Base-by-base conservation (phyloP, 2,113 vertebrate genomes). In the Phoenicopterus ruber region DNA sequence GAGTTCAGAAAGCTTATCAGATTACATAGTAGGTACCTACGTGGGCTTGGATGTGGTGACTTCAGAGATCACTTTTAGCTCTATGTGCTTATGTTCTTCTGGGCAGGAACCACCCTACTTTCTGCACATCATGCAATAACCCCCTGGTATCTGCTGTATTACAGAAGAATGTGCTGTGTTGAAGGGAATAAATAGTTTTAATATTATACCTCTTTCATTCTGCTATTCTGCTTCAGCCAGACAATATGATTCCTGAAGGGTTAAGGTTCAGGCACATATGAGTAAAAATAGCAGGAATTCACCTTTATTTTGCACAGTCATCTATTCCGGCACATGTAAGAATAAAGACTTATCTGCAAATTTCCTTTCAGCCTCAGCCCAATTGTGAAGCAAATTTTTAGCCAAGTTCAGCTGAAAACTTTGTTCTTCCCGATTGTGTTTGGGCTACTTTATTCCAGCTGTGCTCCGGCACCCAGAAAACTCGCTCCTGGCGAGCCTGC, bases 371-470 rank as follows among this genome's bases (percentile, higher is more conserved):
- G 26, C 10, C 17, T 78, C 77, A 65, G 36, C 14, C 15, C 28
- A 82, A 0, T 34, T 0, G 0, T 21, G 19, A 88, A 49, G 11
- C 10, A 79, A 65, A 46, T 42, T 74, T 90, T 88, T 36, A 57
- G 32, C 29, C 16, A 90, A 78, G 9, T 87, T 84, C 57, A 54
- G 9, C 34, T 65, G 61, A 57, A 95, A 90, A 3, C 8, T 83
- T 88, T 3, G 2, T 20, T 93, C 17, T 82, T 88, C 31, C 29
- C 1, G 1, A 0, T 1, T 66, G 38, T 2, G 0, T 74, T 66
- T 67, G 29, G 14, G 29, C 21, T 86, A 22, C 26, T 59, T 83
- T 73, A 70, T 82, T 86, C 38, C 67, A 93, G 13, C 8, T 1
- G 0, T 16, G 15, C 19, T 46, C 31, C 1, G 1, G 13, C 31